Evolutionary conservation across 2,888 invertebrate genomes (phyloP), one percentile per base, ranked within the genome.

Genomic region (Schrankia costaestrigalis): DNA sequence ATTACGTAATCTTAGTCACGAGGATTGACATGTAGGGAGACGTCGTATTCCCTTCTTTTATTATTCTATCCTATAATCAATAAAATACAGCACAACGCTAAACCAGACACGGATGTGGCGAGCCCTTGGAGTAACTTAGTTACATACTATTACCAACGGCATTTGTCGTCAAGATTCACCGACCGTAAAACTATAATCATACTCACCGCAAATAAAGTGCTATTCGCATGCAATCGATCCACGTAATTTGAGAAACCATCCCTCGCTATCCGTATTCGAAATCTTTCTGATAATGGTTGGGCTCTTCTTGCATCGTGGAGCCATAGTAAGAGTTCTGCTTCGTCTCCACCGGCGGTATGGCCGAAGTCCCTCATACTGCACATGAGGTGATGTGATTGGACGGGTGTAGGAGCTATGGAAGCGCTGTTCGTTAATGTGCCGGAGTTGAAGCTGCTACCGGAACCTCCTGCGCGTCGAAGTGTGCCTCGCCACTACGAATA

Each of bases 231-330:
- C 56, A 96, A 79, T 66, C 95, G 93, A 63, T 96, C 96, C 45
- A 95, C 92, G 73, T 96, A 95, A 77, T 95, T 95, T 9, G 96
- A 94, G 80, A 96, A 95, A 8, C 96, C 97, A 63, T 96, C 95
- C 76, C 95, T 95, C 49, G 95, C 94, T 77, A 97, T 94, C 73
- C 92, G 91, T 57, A 97, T 95, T 66, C 97, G 89, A 85, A 96
- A 97, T 46, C 97, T 89, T 79, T 97, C 97, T 35, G 97, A 96
- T 41, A 97, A 89, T 49, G 94, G 95, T 59, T 93, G 93, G 59
- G 90, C 91, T 61, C 93, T 91, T 55, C 91, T 90, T 11, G 93
- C 92, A 72, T 97, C 97, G 74, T 95, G 97, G 0, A 97, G 84
- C 63, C 94, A 95, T 62, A 97, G 93, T 58, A 95, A 93, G 9